These are phyloP conservation scores for Phenacoccus solenopsis DNA, from an alignment of 1,140 invertebrate genomes.

Conservation along the genomic window DNA sequence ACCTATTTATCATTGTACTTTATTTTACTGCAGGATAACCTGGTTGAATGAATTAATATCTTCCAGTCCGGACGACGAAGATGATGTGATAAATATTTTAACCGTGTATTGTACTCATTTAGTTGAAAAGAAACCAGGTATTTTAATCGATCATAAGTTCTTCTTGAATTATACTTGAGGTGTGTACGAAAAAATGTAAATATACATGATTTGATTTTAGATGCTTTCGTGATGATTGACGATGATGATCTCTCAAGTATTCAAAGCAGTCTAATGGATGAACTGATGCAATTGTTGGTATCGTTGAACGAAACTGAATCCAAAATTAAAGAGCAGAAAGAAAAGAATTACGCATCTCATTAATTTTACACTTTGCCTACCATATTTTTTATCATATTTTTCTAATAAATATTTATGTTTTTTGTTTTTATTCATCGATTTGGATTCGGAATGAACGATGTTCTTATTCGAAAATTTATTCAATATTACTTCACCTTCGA, in stretches of 20 bases:
- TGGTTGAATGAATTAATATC: slow-evolving; percentile 46
- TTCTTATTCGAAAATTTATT: too few relatives aligned
- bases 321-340: slow-evolving; percentile 10
- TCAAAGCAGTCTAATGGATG: slow-evolving; percentile 19
- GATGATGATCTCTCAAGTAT: slow-evolving; percentile 19
- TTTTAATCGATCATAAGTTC: slow-evolving; percentile 21
- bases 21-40: slow-evolving; percentile 33
- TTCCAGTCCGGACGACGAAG: slow-evolving; percentile 41
- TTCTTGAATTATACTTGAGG: too few relatives aligned
- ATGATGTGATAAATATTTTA: slow-evolving; percentile 53
- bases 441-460: too few relatives aligned
- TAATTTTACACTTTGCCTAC: background rate
- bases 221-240: slow-evolving; percentile 20
- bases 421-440: too few relatives aligned
- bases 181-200: background rate
- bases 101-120: slow-evolving; percentile 57
- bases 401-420: background rate
- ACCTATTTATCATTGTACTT: background rate
- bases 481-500: too few relatives aligned
- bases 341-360: slow-evolving; percentile 16
- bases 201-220: background rate
- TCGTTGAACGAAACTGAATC: slow-evolving; percentile 19
- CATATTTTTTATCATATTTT: background rate
- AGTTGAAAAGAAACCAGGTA: slow-evolving; percentile 52
- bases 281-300: slow-evolving; percentile 19